A percentile compares a stretch with the other conserved stretches of the same genome.
Evolutionary conservation across 1,140 invertebrate genomes (phyloP).

Genomic region (Drosophila nebulosa): DNA sequence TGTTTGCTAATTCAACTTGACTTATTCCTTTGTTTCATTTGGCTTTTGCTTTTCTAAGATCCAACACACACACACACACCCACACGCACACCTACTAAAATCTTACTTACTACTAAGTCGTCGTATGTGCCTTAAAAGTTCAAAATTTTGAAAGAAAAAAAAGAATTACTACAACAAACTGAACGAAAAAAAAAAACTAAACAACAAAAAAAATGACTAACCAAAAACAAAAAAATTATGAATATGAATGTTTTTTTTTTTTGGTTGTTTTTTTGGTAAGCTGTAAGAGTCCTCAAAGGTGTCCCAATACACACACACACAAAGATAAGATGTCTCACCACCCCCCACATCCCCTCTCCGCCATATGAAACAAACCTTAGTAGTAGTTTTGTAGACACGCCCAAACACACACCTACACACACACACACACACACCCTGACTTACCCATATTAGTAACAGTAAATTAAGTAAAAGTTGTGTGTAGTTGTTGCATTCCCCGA

Average conservation of each 20-base stretch:
- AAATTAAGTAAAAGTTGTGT: conserved; percentile 38
- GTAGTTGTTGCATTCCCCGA: conserved; percentile 48
- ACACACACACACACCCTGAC: conserved; percentile 2
- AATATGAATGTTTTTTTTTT: background rate
- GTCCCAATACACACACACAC: background rate
- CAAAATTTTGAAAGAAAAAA: conserved; percentile 43
- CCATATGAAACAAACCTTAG: conserved; percentile 63
- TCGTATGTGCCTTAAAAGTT: conserved; percentile 71
- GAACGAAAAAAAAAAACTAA: conserved; percentile 30
- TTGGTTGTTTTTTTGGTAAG: background rate
- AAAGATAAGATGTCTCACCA: background rate
- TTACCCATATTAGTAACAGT: background rate
- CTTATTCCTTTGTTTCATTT: conserved; percentile 19
- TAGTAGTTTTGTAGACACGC: conserved; percentile 71
- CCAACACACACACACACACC: conserved; percentile 3
- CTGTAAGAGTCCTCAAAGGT: background rate
- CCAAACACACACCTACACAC: conserved; percentile 23
- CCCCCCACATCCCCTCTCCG: background rate
- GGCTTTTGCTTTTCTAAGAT: conserved; percentile 32
- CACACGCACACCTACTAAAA: conserved; percentile 3
- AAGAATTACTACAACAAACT: conserved; percentile 30
- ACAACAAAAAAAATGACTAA: background rate
- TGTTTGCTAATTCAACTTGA: background rate
- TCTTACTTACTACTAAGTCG: conserved; percentile 43
- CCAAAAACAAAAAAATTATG: background rate